phyloP scores from a whole-genome alignment of 2,797 vertebrate genomes.

The Oreortyx pictus region DNA sequence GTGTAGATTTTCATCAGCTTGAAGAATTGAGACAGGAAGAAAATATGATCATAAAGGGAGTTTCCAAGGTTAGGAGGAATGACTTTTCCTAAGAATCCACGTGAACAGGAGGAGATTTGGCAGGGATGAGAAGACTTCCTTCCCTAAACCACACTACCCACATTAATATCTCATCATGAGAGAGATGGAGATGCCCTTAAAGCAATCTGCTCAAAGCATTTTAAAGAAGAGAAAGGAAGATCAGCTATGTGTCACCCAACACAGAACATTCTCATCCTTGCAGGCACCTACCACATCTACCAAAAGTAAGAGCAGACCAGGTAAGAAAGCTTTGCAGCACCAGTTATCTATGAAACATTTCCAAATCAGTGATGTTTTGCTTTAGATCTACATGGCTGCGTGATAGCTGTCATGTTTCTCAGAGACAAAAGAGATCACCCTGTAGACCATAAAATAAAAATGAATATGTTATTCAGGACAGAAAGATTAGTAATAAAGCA shows the following conservation, averaged over 20 bases:
- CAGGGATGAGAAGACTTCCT: neutral
- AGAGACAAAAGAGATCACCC: neutral
- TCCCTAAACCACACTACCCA: neutral
- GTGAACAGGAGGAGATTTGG: neutral
- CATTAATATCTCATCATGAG: neutral
- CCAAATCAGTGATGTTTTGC: neutral
- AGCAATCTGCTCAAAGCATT: neutral
- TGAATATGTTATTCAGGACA: rapidly evolving
- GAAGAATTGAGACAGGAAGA: neutral
- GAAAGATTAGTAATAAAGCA: neutral
- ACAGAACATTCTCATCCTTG: neutral
- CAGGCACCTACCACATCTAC: too few species aligned
- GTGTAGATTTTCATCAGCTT: neutral
- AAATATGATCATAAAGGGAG: neutral
- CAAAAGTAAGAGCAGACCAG: neutral
- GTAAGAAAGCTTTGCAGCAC: neutral
- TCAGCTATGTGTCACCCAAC: neutral
- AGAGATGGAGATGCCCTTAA: neutral
- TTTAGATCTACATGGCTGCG: neutral
- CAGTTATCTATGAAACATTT: neutral
- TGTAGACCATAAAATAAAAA: neutral
- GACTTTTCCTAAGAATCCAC: slow-evolving; percentile 5
- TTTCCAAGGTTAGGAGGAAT: slow-evolving; percentile 35
- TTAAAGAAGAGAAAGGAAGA: neutral
- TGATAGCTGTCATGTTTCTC: neutral